Base-by-base conservation (phyloP, 2,797 vertebrate species). In the Centroberyx gerrardi region DNA sequence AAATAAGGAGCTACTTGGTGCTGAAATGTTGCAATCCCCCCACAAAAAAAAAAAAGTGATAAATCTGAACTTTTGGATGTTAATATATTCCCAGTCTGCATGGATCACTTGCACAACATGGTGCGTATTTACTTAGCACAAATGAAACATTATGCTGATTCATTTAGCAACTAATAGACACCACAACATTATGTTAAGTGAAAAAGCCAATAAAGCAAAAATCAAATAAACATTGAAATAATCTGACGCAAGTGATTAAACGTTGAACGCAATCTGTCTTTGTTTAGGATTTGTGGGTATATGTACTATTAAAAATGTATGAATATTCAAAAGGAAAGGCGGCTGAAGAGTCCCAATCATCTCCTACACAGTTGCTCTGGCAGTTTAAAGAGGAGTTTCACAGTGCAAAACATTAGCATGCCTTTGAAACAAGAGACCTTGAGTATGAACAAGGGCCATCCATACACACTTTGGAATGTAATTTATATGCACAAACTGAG, bases 381-480 rank as follows among this genome's bases (percentile, higher is more conserved):
- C 87, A 84, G 87, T 89, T 90, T 82, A 88, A 90, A 90, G 89
- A 88, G 85, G 86, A 85, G 92, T 86, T 90, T 80, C 75, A 72
- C 88, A 69, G 75, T 68, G 85, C 87, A 72, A 85, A 76, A 71
- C 91, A 93, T 93, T 92, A 90, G 91, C 91, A 93, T 93, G 82
- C 88, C 92, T 94, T 93, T 94, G 92, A 94, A 93, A 93, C 84
- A 49, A 90, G 89, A 94, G 92, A 93, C 90, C 91, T 91, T 89
- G 91, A 83, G 88, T 86, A 77, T 63, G 88, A 91, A 90, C 82
- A 80, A 94, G 90, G 80, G 85, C 89, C 68, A 78, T 92, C 90
- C 90, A 85, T 88, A 81, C 84, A 83, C 90, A 91, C 90, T 90
- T 87, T 92, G 93, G 91, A 92, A 94, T 92, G 89, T 88, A 44